Evolutionary conservation across 2,888 invertebrate genomes (phyloP).

Genomic region (Leucophora obtusa): DNA sequence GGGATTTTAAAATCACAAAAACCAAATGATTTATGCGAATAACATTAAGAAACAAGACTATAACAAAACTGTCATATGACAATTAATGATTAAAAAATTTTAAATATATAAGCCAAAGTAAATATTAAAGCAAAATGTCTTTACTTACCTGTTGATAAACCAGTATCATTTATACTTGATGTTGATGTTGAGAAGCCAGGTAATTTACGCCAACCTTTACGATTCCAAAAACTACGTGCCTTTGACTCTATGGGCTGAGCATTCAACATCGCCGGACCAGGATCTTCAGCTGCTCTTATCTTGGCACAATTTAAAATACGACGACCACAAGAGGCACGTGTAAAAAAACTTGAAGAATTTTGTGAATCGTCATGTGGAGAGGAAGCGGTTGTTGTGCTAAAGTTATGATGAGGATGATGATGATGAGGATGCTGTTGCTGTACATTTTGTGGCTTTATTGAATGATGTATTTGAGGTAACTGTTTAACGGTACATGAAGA

Average conservation of each 20-base stretch:
- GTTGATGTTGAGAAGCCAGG: conserved; percentile 86
- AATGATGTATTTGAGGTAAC: conserved; percentile 63
- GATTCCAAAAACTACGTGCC: conserved; percentile 83
- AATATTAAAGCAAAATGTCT: neutral
- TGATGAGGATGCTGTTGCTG: conserved; percentile 52
- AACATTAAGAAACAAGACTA: conserved; percentile 28
- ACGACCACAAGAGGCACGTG: conserved; percentile 78
- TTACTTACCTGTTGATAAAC: conserved; percentile 82
- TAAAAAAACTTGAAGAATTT: conserved; percentile 70
- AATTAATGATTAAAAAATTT: conserved; percentile 38
- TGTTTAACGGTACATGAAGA: conserved; percentile 53
- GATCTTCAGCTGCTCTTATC: conserved; percentile 80
- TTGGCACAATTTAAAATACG: conserved; percentile 77
- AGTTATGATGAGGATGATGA: conserved; percentile 38
- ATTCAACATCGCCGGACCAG: conserved; percentile 72
- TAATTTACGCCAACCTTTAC: conserved; percentile 88
- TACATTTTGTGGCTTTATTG: conserved; percentile 57
- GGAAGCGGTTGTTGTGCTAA: neutral
- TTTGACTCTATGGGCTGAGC: conserved; percentile 74
- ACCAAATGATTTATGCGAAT: conserved; percentile 46
- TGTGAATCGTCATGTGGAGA: conserved; percentile 51
- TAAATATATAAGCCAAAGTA: neutral
- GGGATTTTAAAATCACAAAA: conserved; percentile 49
- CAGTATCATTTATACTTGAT: conserved; percentile 84
- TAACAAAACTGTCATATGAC: conserved; percentile 51